Evolutionary conservation across 2,797 vertebrate species (phyloP).

Genomic region (Hipposideros larvatus): DNA sequence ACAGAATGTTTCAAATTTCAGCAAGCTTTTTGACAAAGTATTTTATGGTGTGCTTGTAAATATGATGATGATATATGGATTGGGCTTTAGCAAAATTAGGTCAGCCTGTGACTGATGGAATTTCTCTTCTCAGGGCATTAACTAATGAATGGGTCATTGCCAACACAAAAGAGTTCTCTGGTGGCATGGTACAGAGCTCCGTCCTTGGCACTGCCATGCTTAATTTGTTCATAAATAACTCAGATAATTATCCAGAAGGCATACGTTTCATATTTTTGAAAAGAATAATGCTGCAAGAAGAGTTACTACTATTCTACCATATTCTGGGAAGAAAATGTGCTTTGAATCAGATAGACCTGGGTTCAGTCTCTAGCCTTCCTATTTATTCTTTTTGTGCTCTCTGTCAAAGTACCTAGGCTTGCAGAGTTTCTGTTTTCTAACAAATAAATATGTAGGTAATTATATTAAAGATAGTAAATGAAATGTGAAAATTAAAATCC

Average conservation of each 20-base stretch:
- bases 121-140: constrained; percentile 26
- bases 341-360: background rate
- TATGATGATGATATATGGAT: constrained; percentile 15
- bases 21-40: background rate
- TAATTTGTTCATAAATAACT: constrained; percentile 47
- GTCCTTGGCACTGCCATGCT: background rate
- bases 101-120: constrained; percentile 19
- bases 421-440: background rate
- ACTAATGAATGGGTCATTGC: background rate
- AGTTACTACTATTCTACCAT: background rate
- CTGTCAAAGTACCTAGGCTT: background rate
- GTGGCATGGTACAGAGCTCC: background rate
- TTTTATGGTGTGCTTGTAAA: constrained; percentile 10
- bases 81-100: constrained; percentile 49
- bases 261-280: constrained; percentile 2
- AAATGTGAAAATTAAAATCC: background rate
- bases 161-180: background rate
- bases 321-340: background rate
- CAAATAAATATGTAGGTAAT: background rate
- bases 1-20: constrained; percentile 22
- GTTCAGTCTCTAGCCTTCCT: background rate
- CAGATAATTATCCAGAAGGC: background rate
- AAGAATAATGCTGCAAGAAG: background rate
- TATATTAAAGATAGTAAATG: background rate
- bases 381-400: background rate